A percentile compares a stretch with the other conserved stretches of the same genome.
Conservation (phyloP, 2,113 vertebrate species). For the Salvator merianae region DNA sequence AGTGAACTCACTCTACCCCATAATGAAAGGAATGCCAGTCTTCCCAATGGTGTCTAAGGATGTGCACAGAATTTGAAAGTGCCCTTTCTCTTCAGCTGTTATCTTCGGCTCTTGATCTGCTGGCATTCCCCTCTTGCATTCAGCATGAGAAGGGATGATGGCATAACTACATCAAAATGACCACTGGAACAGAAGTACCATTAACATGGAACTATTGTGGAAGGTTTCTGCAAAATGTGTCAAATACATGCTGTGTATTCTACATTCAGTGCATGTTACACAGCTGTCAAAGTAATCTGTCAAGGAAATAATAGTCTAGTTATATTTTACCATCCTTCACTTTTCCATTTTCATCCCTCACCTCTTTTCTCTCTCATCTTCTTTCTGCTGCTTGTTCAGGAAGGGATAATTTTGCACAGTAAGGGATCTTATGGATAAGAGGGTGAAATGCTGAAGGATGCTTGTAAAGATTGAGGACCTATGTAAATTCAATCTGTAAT, state of each 20-base stretch:
- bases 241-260: neutral
- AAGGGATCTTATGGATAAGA: conserved; percentile 28
- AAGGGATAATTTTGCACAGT: conserved; percentile 55
- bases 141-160: neutral
- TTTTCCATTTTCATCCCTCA: conserved; percentile 12
- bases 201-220: neutral
- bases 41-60: too few relatives aligned
- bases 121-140: neutral
- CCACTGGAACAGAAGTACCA: fast-evolving
- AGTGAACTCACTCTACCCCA: too few relatives aligned
- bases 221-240: neutral
- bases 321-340: conserved; percentile 19
- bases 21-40: too few relatives aligned
- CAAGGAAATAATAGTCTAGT: conserved; percentile 34
- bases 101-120: neutral
- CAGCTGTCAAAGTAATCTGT: conserved; percentile 9
- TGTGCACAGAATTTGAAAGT: too few relatives aligned
- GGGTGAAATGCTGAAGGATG: conserved; percentile 38
- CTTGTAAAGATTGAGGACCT: conserved; percentile 37
- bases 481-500: conserved; percentile 33
- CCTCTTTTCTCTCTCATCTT: conserved; percentile 28
- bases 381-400: conserved; percentile 34
- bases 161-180: neutral
- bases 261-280: neutral
- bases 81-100: too few relatives aligned